Conservation (phyloP, 1,140 invertebrate species). For the Phenacoccus solenopsis region DNA sequence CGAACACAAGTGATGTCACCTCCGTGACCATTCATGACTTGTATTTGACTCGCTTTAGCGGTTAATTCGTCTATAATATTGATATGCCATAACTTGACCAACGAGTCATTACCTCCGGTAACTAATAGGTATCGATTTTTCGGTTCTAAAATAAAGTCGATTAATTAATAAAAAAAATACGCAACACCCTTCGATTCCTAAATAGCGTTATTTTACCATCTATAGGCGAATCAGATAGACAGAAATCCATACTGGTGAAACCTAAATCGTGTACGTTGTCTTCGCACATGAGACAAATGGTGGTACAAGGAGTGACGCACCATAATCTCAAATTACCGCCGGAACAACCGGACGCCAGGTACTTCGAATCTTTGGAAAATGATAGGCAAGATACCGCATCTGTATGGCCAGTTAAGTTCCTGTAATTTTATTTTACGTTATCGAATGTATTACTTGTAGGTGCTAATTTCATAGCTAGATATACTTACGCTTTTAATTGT, state of each 20-base stretch:
- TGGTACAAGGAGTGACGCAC: constrained; percentile 32
- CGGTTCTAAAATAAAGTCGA: neutral
- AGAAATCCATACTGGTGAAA: constrained; percentile 39
- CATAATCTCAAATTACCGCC: constrained; percentile 40
- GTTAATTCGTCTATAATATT: constrained; percentile 29
- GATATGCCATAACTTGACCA: constrained; percentile 57
- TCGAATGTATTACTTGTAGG: neutral
- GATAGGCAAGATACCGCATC: constrained; percentile 35
- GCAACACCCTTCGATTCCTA: neutral
- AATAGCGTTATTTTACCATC: neutral
- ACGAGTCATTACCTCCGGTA: constrained; percentile 56
- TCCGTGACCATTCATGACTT: constrained; percentile 35
- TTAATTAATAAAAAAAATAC: neutral
- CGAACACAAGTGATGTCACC: constrained; percentile 44
- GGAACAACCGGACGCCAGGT: constrained; percentile 39
- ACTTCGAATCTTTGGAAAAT: constrained; percentile 40
- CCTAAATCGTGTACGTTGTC: constrained; percentile 45
- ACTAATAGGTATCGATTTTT: constrained; percentile 41
- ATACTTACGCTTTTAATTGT: constrained; percentile 39
- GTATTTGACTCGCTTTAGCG: constrained; percentile 11
- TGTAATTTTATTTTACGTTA: too few relatives aligned
- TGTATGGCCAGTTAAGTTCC: constrained; percentile 22
- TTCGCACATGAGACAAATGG: constrained; percentile 26
- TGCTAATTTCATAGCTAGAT: neutral
- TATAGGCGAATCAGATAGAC: neutral